Percentiles rank a stretch among this genome's conserved stretches.
Evolutionary conservation across 2,888 invertebrate species (phyloP).

Genomic region (Ophioninae sp.): DNA sequence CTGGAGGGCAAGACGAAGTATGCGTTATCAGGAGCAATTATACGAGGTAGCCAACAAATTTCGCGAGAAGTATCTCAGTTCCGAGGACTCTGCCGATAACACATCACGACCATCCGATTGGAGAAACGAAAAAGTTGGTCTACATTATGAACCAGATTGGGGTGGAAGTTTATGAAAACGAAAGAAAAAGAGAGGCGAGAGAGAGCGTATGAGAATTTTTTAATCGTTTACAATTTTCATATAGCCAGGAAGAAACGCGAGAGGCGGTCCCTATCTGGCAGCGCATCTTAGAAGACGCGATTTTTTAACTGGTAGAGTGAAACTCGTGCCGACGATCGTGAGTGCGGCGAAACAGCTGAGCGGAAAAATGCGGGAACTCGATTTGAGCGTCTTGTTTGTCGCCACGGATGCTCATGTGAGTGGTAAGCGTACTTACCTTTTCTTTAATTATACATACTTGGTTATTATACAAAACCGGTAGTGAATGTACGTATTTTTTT

Average conservation of each 20-base stretch:
- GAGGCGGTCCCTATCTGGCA: conserved; percentile 89
- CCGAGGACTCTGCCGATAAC: conserved; percentile 84
- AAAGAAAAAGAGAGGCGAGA: not conserved
- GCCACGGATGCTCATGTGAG: conserved; percentile 90
- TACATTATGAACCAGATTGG: not conserved
- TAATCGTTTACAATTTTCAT: conserved; percentile 44
- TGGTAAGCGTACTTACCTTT: conserved; percentile 76
- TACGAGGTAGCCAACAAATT: conserved; percentile 86
- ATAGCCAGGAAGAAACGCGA: conserved; percentile 82
- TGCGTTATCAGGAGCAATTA: conserved; percentile 91
- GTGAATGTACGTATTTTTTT: not conserved
- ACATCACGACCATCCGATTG: conserved; percentile 85
- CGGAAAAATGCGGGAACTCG: conserved; percentile 83
- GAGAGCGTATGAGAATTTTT: not conserved
- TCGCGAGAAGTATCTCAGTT: conserved; percentile 84
- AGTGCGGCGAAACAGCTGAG: conserved; percentile 89
- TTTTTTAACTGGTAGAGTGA: conserved; percentile 88
- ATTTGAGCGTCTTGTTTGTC: conserved; percentile 87
- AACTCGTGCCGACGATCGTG: conserved; percentile 89
- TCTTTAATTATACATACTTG: not conserved
- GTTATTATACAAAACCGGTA: conserved; percentile 22
- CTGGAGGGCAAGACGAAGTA: conserved; percentile 94
- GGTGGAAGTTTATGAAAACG: not conserved
- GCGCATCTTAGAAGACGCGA: conserved; percentile 95
- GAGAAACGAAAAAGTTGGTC: conserved; percentile 83